Percentiles rank a stretch among this genome's conserved stretches.
These are phyloP conservation scores for Cyphomyrus discorhynchus DNA, from an alignment of 2,113 vertebrate species.

Conservation along the genomic window DNA sequence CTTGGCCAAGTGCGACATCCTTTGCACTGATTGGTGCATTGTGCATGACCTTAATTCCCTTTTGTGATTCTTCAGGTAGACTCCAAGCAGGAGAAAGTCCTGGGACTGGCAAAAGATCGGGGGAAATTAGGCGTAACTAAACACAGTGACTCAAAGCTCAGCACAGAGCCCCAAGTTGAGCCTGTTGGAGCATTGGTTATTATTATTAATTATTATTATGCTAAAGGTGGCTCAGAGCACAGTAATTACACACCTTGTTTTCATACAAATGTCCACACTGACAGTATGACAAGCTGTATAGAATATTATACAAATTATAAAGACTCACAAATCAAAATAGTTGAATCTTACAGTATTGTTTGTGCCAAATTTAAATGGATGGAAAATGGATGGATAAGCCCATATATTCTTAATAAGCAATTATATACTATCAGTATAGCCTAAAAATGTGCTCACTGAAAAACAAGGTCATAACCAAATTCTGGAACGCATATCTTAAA, in stretches of 20 bases:
- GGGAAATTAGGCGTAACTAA: conserved; percentile 1
- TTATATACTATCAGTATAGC: neutral
- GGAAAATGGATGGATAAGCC: neutral
- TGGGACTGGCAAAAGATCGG: neutral
- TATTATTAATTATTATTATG: neutral
- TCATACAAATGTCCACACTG: neutral
- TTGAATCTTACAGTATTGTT: neutral
- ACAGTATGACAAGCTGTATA: neutral
- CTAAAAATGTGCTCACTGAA: neutral
- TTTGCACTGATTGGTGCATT: neutral
- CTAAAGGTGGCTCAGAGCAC: neutral
- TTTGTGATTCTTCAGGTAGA: conserved; percentile 1
- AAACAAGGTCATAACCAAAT: neutral
- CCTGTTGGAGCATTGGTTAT: neutral
- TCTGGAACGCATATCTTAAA: neutral
- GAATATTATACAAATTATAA: neutral
- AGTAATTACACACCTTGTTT: neutral
- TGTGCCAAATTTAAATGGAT: neutral
- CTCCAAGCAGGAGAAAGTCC: neutral
- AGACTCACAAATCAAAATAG: neutral
- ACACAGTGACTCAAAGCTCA: neutral
- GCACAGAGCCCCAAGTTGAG: neutral
- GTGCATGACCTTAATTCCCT: neutral
- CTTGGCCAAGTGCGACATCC: neutral
- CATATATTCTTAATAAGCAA: neutral